phyloP scores from a whole-genome alignment of 2,113 vertebrate genomes.

The Jaculus jaculus region DNA sequence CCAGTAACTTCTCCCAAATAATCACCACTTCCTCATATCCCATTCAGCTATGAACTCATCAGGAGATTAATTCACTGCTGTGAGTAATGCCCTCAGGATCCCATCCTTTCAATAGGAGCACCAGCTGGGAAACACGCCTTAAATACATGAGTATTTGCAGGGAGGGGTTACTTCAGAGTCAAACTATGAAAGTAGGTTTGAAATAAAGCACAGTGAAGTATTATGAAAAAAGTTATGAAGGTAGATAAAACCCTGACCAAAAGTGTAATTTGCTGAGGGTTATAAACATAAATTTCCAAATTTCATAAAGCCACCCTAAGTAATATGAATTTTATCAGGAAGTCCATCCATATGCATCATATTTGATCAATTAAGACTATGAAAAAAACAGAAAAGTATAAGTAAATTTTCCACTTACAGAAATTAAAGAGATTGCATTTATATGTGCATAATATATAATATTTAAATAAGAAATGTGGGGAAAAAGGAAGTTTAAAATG shows the following conservation, averaged over 20 bases:
- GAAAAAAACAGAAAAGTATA: background rate
- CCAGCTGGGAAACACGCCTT: background rate
- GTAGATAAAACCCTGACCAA: background rate
- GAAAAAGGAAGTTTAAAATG: background rate
- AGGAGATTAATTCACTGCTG: background rate
- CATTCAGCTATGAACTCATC: background rate
- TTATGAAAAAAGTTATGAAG: background rate
- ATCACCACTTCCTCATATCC: background rate
- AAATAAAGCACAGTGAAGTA: background rate
- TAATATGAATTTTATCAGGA: constrained; percentile 18
- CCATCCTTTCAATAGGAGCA: too few relatives aligned
- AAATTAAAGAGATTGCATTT: constrained; percentile 14
- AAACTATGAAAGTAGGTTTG: background rate
- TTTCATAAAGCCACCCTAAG: background rate
- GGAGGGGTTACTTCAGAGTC: background rate
- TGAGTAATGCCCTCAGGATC: too few relatives aligned
- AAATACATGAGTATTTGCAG: background rate
- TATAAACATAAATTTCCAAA: constrained; percentile 8
- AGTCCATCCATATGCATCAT: background rate
- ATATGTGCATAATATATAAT: background rate
- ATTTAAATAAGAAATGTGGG: background rate
- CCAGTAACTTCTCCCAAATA: background rate
- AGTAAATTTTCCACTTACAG: background rate
- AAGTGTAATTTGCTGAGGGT: background rate
- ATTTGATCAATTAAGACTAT: background rate